Evolutionary conservation across 2,113 vertebrate genomes (phyloP).

Genomic region (Anser cygnoides): DNA sequence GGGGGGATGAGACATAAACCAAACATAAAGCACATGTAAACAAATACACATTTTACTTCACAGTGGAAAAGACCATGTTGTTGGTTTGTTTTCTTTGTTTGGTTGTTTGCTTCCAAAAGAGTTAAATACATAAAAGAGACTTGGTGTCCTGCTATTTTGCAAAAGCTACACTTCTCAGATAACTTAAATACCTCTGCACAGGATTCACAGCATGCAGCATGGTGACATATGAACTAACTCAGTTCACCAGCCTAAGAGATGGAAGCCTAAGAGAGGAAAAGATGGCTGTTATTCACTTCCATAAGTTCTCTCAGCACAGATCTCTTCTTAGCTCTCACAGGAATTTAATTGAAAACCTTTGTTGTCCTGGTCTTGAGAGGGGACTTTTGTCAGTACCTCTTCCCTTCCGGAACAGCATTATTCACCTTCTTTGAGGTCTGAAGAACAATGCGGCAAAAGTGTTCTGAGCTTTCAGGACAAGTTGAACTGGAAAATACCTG

Average conservation of each 20-base stretch:
- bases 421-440: rapidly evolving
- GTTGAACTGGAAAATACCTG: neutral
- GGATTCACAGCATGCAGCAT: neutral
- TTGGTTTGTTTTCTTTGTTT: neutral
- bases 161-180: neutral
- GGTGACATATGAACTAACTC: neutral
- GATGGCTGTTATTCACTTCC: neutral
- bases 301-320: neutral
- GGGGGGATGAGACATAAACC: neutral
- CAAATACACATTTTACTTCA: neutral
- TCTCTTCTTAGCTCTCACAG: neutral
- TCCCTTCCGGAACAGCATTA: neutral
- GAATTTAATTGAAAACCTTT: neutral
- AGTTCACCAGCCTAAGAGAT: neutral
- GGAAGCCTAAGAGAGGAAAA: neutral
- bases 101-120: neutral
- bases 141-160: neutral
- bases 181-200: neutral
- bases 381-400: neutral
- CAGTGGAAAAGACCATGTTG: neutral
- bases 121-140: neutral
- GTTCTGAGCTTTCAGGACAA: neutral
- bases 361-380: neutral
- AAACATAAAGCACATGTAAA: neutral
- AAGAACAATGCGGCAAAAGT: neutral